Evolutionary conservation across 2,888 invertebrate genomes (phyloP).

Genomic region (Idaea straminata): DNA sequence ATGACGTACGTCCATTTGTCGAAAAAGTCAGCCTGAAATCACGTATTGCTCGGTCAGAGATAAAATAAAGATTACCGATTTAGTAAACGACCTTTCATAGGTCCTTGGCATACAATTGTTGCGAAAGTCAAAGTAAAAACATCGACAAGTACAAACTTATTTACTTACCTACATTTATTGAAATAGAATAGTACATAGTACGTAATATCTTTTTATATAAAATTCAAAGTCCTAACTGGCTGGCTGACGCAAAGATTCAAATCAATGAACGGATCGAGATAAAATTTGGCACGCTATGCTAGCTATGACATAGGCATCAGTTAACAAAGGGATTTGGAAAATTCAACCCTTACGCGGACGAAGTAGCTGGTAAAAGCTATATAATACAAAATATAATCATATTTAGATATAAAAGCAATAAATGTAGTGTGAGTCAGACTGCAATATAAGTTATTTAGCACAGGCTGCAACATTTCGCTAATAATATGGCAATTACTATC

Average conservation of each 20-base stretch:
- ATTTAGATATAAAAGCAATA: slow-evolving; percentile 26
- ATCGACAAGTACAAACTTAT: slow-evolving; percentile 16
- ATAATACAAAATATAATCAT: slow-evolving; percentile 44
- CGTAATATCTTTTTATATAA: too few relatives aligned
- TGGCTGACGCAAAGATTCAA: too few relatives aligned
- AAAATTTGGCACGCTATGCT: too few relatives aligned
- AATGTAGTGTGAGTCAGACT: slow-evolving; percentile 46
- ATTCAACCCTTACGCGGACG: too few relatives aligned
- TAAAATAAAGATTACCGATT: slow-evolving; percentile 77
- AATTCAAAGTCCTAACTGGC: too few relatives aligned
- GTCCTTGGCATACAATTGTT: slow-evolving; percentile 70
- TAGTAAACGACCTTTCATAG: slow-evolving; percentile 69
- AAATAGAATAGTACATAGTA: neutral
- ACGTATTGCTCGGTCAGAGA: slow-evolving; percentile 53
- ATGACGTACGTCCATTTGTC: slow-evolving; percentile 33
- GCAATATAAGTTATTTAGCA: slow-evolving; percentile 52
- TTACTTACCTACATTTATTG: neutral
- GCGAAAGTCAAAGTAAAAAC: slow-evolving; percentile 62
- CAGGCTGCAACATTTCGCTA: slow-evolving; percentile 53
- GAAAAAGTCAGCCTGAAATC: slow-evolving; percentile 47
- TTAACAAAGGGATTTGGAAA: too few relatives aligned
- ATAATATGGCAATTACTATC: slow-evolving; percentile 56
- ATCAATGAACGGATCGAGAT: too few relatives aligned
- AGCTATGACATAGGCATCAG: too few relatives aligned
- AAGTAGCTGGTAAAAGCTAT: too few relatives aligned